phyloP scores from a whole-genome alignment of 1,140 invertebrate genomes.

The Nephila pilipes region DNA sequence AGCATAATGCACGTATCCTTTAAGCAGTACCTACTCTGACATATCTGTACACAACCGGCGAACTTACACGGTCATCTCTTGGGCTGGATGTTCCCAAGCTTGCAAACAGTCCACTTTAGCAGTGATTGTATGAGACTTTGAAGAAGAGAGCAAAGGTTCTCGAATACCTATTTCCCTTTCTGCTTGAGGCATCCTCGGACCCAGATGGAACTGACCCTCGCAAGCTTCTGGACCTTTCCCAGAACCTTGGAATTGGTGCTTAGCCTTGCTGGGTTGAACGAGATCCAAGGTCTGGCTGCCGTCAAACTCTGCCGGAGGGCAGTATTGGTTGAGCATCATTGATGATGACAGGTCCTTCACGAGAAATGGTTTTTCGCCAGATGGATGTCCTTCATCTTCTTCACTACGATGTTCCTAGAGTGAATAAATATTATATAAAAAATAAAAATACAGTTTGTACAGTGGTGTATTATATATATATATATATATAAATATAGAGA shows the following conservation, averaged over 20 bases:
- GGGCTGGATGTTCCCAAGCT: constrained; percentile 66
- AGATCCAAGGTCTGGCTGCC: constrained; percentile 69
- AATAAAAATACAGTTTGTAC: no score
- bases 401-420: constrained; percentile 62
- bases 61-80: constrained; percentile 73
- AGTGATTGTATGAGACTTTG: constrained; percentile 33
- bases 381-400: constrained; percentile 43
- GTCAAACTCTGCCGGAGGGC: constrained; percentile 55
- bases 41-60: not conserved
- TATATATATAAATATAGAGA: no score
- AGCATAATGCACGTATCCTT: not conserved
- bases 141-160: constrained; percentile 56
- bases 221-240: not conserved
- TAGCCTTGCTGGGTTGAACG: constrained; percentile 68
- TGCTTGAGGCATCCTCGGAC: constrained; percentile 24
- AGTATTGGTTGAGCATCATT: constrained; percentile 75
- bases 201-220: constrained; percentile 24
- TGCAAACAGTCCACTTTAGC: constrained; percentile 70
- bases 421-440: not conserved
- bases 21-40: not conserved
- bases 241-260: not conserved
- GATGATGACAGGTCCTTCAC: constrained; percentile 71
- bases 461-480: no score
- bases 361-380: constrained; percentile 65
- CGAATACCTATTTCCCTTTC: constrained; percentile 65